Base-by-base conservation (phyloP, 2,888 invertebrate species). In the Noctuana brunneofusca region DNA sequence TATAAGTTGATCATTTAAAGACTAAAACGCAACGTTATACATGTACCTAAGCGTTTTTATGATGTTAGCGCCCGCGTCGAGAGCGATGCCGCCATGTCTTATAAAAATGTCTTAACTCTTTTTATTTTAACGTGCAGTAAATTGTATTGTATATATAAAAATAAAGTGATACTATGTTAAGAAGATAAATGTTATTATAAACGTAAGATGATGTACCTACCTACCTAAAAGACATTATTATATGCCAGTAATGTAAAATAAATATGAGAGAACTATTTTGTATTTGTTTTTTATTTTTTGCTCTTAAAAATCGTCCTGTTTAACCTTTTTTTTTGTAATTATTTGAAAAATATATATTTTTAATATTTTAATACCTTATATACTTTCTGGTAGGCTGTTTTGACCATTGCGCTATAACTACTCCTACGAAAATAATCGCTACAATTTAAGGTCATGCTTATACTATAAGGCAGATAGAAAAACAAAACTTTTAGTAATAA, bases 121-220 rank as follows among this genome's bases (percentile, higher is more conserved):
- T 22, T 22, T 41, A 38, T 3, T 32, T 58, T 48, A 49, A 46
- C 32, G 18, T 41, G 14, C 16, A 46, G 22, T 50, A 58, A 58
- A 24, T 52, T 62, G 62, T 62, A 56, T 56, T 56, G 54, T 48
- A 49, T 55, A 12, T 16, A 16, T 16, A 56, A 48, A 4, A 57
- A 64, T 54, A 64, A 63, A 48, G 63, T 63, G 63, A 63, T 62
- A 60, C 41, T 64, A 65, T 43, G 18, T 49, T 66, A 50, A 65
- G 50, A 20, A 57, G 52, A 38, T 58, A 58, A 63, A 55, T 56
- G 14, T 49, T 62, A 59, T 54, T 64, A 43, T 59, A 49, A 62
- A 56, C 41, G 32, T 76, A 74, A 78, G 68, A 74, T 77, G 69
- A 71, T 80, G 80, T 84, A 85, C 82, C 80, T 81, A 85, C 82